Percentiles rank a stretch among this genome's conserved stretches.
These are phyloP conservation scores for Acrobasis repandana DNA, from an alignment of 2,888 invertebrate genomes.

Conservation along the genomic window DNA sequence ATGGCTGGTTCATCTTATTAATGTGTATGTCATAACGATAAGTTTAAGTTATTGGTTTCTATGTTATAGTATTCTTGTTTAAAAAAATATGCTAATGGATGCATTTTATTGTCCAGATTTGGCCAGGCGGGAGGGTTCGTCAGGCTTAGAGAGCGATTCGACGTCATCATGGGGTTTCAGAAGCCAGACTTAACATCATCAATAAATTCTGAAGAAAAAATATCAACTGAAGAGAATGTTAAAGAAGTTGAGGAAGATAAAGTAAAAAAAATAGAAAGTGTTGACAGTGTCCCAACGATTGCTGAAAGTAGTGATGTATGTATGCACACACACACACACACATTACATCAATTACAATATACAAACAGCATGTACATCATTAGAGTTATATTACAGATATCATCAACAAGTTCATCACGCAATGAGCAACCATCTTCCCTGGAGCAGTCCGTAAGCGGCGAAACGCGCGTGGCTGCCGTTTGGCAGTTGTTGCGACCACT, in stretches of 20 bases:
- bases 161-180: slow-evolving; percentile 85
- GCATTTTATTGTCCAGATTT: slow-evolving; percentile 81
- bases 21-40: slow-evolving; percentile 80
- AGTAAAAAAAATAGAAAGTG: slow-evolving; percentile 50
- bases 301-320: slow-evolving; percentile 65
- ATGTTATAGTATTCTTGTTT: slow-evolving; percentile 10
- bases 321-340: slow-evolving; percentile 17
- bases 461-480: slow-evolving; percentile 70
- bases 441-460: slow-evolving; percentile 66
- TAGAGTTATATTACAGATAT: slow-evolving; percentile 40
- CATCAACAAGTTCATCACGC: slow-evolving; percentile 52
- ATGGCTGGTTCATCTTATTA: slow-evolving; percentile 98
- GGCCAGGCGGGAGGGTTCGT: slow-evolving; percentile 95
- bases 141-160: slow-evolving; percentile 91
- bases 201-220: slow-evolving; percentile 68
- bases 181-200: slow-evolving; percentile 74
- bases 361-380: no score
- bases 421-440: slow-evolving; percentile 69
- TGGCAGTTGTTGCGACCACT: slow-evolving; percentile 92
- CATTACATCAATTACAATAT: neutral
- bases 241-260: slow-evolving; percentile 63
- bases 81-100: slow-evolving; percentile 31
- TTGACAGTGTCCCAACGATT: slow-evolving; percentile 50
- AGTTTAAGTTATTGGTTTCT: neutral
- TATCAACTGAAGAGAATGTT: slow-evolving; percentile 65